phyloP scores from a whole-genome alignment of 2,888 invertebrate genomes.

The Exocentrus adspersus region DNA sequence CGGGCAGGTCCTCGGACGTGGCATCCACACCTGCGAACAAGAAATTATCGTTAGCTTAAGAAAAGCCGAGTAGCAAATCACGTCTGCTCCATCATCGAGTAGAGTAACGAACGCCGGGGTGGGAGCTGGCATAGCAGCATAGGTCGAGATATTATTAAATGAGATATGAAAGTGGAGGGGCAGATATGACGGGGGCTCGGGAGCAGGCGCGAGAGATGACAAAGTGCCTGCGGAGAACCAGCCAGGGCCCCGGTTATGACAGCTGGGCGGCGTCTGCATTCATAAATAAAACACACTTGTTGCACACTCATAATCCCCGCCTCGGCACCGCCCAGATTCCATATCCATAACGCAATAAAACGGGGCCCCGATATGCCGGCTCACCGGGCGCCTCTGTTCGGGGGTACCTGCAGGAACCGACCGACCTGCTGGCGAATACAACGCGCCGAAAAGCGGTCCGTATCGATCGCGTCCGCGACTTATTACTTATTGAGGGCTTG shows the following conservation, averaged over 20 bases:
- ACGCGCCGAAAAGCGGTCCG: slow-evolving; percentile 21
- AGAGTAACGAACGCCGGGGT: slow-evolving; percentile 45
- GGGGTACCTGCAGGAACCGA: slow-evolving; percentile 45
- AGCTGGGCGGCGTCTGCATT: slow-evolving; percentile 74
- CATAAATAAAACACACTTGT: slow-evolving; percentile 78
- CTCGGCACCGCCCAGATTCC: slow-evolving; percentile 64
- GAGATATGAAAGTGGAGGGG: slow-evolving; percentile 62
- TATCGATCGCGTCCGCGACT: slow-evolving; percentile 41
- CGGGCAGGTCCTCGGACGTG: slow-evolving; percentile 53
- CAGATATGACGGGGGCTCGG: slow-evolving; percentile 53
- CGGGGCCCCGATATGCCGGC: slow-evolving; percentile 20
- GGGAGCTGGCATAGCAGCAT: slow-evolving; percentile 54
- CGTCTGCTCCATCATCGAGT: slow-evolving; percentile 50
- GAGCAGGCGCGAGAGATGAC: slow-evolving; percentile 63
- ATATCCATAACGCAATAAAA: slow-evolving; percentile 61
- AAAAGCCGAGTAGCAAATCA: slow-evolving; percentile 51
- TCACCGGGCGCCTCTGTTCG: slow-evolving; percentile 38
- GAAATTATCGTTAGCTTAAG: slow-evolving; percentile 31
- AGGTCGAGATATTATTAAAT: slow-evolving; percentile 67
- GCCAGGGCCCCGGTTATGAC: slow-evolving; percentile 76
- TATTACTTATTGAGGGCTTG: slow-evolving; percentile 50
- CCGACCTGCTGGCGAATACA: slow-evolving; percentile 29
- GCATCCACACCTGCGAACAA: slow-evolving; percentile 44
- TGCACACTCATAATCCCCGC: slow-evolving; percentile 71
- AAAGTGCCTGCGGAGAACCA: slow-evolving; percentile 66